A percentile compares a stretch with the other conserved stretches of the same genome.
phyloP scores from a whole-genome alignment of 2,797 vertebrate genomes.

The Sus cebifrons region DNA sequence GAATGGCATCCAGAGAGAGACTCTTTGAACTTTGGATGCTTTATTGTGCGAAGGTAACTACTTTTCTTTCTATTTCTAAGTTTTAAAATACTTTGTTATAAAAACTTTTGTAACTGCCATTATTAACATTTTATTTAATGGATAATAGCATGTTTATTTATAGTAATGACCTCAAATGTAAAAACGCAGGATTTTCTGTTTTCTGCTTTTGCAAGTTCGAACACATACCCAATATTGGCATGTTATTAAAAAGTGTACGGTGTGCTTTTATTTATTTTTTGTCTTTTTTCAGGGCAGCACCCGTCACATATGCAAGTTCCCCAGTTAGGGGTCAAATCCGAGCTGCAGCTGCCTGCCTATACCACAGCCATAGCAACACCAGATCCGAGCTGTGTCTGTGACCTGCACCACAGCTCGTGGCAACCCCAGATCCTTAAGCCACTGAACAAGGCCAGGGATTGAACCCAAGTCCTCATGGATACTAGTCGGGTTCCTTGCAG shows the following conservation, averaged over 20 bases:
- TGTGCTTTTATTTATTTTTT: neutral
- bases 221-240: neutral
- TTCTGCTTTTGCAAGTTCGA: constrained; percentile 26
- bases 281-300: too few relatives aligned
- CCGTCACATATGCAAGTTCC: too few relatives aligned
- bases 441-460: too few relatives aligned
- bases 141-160: constrained; percentile 35
- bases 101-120: constrained; percentile 41
- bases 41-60: constrained; percentile 97
- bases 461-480: too few relatives aligned
- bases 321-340: too few relatives aligned
- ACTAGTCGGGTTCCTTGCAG: too few relatives aligned
- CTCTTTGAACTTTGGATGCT: constrained; percentile 99
- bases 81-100: constrained; percentile 63
- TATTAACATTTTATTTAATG: constrained; percentile 29
- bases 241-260: constrained; percentile 13
- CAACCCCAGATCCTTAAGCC: too few relatives aligned
- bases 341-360: too few relatives aligned
- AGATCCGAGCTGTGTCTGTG: too few relatives aligned
- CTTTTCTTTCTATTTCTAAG: constrained; percentile 66
- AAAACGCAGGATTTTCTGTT: constrained; percentile 35
- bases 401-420: too few relatives aligned
- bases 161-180: constrained; percentile 26
- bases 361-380: too few relatives aligned
- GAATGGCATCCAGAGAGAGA: constrained; percentile 98